Evolutionary conservation across 2,888 invertebrate genomes (phyloP), one percentile per base, ranked within the genome.

Genomic region (Villa cingulata): DNA sequence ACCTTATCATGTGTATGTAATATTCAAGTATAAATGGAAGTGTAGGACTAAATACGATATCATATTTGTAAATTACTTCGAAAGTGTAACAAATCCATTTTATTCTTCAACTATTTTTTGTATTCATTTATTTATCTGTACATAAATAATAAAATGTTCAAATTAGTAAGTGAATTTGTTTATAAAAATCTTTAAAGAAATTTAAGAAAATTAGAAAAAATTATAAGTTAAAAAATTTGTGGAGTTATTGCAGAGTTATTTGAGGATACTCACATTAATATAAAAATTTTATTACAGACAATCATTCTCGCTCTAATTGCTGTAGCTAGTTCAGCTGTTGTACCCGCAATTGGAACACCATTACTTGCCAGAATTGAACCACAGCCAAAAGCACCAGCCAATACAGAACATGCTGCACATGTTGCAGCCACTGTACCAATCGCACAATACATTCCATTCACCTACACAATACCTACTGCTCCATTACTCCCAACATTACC

Each of bases 151-250:
- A 61, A 61, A 51, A 65, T 66, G 65, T 62, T 62, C 57, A 65
- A 64, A 57, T 50, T 65, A 59, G 65, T 66, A 55, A 66, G 65
- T 63, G 4, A 23, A 23, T 23, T 23, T 23, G 4, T 23, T 23
- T 23, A 6, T 23, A 23, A 23, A 23, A n/a, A n/a, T n/a, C 23
- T 4, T 23, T 23, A 23, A 23, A 23, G n/a, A n/a, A n/a, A n/a
- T n/a, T n/a, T n/a, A n/a, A n/a, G n/a, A n/a, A n/a, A n/a, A n/a
- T n/a, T n/a, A n/a, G n/a, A n/a, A n/a, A n/a, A n/a, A n/a, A n/a
- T n/a, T n/a, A n/a, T n/a, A n/a, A n/a, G n/a, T n/a, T n/a, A n/a
- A n/a, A n/a, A n/a, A n/a, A n/a, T n/a, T n/a, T n/a, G n/a, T n/a
- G n/a, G n/a, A n/a, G n/a, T n/a, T n/a, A n/a, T n/a, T n/a, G n/a